phyloP scores from a whole-genome alignment of 1,140 invertebrate genomes.

The Drosophila grimshawi region DNA sequence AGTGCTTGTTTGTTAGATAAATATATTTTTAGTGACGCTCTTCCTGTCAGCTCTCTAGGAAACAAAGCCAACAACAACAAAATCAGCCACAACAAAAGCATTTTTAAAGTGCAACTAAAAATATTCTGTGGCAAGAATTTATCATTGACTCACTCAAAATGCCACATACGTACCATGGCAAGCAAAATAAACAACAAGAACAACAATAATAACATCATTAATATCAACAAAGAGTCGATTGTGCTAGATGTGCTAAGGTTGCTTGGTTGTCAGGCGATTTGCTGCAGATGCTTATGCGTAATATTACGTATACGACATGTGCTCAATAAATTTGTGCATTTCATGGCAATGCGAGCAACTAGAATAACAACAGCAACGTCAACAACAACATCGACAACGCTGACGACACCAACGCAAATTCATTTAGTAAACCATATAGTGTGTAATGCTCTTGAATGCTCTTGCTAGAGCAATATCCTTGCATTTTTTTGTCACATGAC shows the following conservation, averaged over 20 bases:
- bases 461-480: conserved; percentile 36
- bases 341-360: conserved; percentile 60
- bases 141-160: conserved; percentile 32
- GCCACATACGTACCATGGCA: conserved; percentile 29
- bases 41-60: conserved; percentile 30
- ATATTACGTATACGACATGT: conserved; percentile 67
- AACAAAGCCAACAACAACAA: conserved; percentile 9
- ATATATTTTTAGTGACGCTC: conserved; percentile 51
- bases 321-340: conserved; percentile 73
- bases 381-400: conserved; percentile 29
- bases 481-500: conserved; percentile 48
- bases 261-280: conserved; percentile 22
- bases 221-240: neutral
- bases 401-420: conserved; percentile 40
- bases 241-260: neutral
- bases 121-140: conserved; percentile 54
- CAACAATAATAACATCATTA: neutral
- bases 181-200: conserved; percentile 2
- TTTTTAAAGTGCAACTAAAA: conserved; percentile 72
- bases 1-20: conserved; percentile 11
- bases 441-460: conserved; percentile 13
- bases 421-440: conserved; percentile 35
- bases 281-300: conserved; percentile 25
- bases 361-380: conserved; percentile 33
- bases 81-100: conserved; percentile 11